Evolutionary conservation across 2,113 vertebrate genomes (phyloP), one percentile per base, ranked within the genome.

Genomic region (Oreochromis tanganicae): DNA sequence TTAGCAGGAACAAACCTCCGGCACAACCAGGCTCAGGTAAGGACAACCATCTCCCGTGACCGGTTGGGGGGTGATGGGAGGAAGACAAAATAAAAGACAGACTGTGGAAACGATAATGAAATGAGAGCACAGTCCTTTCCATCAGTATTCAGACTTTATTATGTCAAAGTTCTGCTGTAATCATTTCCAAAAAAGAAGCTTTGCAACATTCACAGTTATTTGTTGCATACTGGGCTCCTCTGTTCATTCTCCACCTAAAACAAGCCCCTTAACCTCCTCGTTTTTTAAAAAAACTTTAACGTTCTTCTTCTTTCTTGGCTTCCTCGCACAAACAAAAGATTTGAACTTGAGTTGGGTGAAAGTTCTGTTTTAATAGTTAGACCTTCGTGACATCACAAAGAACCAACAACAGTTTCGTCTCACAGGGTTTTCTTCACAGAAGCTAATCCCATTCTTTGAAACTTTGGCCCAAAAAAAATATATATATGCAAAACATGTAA

Each of bases 191-290:
- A 50, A 32, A 50, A 32, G 9, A n/a, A 32, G 10, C 43, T 50
- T 19, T 32, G 48, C 27, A n/a, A n/a, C 27, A 78, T 78, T 78
- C 4, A 78, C 43, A 78, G 27, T 78, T 78, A 48, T 75, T 75
- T 75, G 16, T 19, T 29, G 43, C 1, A 48, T 27, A 11, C 0
- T 75, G 24, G 68, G 48, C 43, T 32, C 16, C 71, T 1, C 43
- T 11, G 43, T 11, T 78, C 43, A 8, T 50, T 50, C 46, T 50
- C 73, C 27, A 19, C 43, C 73, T 50, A 19, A 73, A 46, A 27
- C 66, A 24, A 71, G 24, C 43, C 43, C 19, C 2, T 29, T 19
- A 48, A 78, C 27, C 16, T 32, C 10, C 43, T 78, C 1, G 32
- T 27, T 34, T 24, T 24, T 24, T 3, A 24, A 24, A 24, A 24